Conservation (phyloP, 2,888 invertebrate genomes). For the Chamaedrilus cognettii region DNA sequence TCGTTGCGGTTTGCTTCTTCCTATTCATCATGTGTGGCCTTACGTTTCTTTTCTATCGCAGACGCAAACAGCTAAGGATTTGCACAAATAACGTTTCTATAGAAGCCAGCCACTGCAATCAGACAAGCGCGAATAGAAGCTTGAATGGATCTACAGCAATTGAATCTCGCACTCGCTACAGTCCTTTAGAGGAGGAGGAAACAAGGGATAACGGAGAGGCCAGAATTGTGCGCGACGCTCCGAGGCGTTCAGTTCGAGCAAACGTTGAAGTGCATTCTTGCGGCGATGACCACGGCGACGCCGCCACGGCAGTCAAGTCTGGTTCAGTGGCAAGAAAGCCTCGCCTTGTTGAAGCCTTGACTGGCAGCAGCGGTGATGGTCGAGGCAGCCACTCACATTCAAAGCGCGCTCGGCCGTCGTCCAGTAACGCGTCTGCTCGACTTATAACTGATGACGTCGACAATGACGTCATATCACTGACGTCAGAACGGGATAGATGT, state of each 20-base stretch:
- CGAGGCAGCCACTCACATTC: background rate
- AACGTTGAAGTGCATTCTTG: no score
- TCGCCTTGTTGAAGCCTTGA: background rate
- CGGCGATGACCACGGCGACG: no score
- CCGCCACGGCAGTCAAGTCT: no score
- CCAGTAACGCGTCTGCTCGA: background rate
- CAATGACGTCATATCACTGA: background rate
- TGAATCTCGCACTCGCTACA: background rate
- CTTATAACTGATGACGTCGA: slow-evolving; percentile 2
- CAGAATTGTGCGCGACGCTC: no score
- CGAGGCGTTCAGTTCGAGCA: no score
- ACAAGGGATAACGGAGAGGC: background rate
- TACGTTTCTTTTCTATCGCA: background rate
- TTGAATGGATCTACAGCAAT: no score
- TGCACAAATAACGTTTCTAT: no score
- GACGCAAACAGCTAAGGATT: background rate
- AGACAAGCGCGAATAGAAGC: background rate
- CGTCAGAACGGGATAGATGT: background rate
- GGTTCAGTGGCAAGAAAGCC: no score
- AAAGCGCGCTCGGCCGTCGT: no score
- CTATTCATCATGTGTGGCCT: background rate
- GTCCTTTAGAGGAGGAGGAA: slow-evolving; percentile 5
- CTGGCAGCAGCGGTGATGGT: background rate
- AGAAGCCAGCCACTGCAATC: background rate
- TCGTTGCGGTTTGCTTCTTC: background rate